Evolutionary conservation across 2,113 vertebrate genomes (phyloP), one percentile per base, ranked within the genome.

Genomic region (Brachyhypopomus gauderio): DNA sequence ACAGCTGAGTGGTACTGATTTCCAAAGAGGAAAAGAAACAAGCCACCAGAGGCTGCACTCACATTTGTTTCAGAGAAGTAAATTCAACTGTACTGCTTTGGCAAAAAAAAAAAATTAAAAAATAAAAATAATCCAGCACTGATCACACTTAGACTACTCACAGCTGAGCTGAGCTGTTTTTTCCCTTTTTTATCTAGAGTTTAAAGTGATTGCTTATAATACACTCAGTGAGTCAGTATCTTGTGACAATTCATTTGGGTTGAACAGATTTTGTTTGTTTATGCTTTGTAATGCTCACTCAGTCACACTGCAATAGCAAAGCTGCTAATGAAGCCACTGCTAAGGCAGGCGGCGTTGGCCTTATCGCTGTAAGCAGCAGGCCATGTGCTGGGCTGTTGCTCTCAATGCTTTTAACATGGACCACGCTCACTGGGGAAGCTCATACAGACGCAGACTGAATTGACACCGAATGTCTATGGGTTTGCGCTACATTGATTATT

Each of bases 11-110:
- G 62, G 34, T 41, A n/a, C 36, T 70, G 66, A 70, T 41, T 20
- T 52, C 60, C n/a, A 36, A 76, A 63, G 38, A 76, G 59, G 25
- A 63, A 63, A 48, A 45, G 9, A 76, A 63, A 59, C 9, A 17
- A 64, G 4, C 66, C 20, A 70, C 19, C 19, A 3, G 66, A 70
- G 34, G 19, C 11, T 22, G 8, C 27, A 55, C 9, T 30, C 20
- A 30, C 41, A n/a, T 25, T 64, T 19, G 27, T 60, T 25, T 63
- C 17, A 63, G 45, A n/a, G 41, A 48, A 76, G 22, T 5, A 45
- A 77, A 56, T 27, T 14, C 36, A 45, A 77, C 55, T 2, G 27
- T 4, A 20, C 19, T 22, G 25, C 23, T 64, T 34, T 74, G 52
- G 38, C 59, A 48, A 41, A 41, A 41, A 41, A 41, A 41, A 41